A percentile compares a stretch with the other conserved stretches of the same genome.
These are phyloP conservation scores for Morone chrysops DNA, from an alignment of 2,113 vertebrate species.

Conservation along the genomic window DNA sequence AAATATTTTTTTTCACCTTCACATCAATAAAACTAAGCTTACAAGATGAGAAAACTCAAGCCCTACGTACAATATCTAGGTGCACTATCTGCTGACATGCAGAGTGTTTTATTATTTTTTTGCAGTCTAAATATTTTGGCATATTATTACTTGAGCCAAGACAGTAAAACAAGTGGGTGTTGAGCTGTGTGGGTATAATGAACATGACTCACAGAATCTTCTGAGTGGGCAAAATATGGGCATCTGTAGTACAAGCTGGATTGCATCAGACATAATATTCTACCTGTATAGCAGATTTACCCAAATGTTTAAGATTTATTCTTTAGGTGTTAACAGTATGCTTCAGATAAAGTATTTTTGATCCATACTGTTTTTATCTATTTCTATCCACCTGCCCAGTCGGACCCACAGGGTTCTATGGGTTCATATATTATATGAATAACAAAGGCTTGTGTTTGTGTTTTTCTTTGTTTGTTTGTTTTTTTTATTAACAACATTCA, in stretches of 20 bases:
- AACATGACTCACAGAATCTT: slow-evolving; percentile 28
- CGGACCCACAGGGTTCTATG: not conserved
- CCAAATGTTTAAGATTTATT: not conserved
- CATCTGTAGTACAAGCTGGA: slow-evolving; percentile 2
- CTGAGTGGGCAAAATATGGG: slow-evolving; percentile 21
- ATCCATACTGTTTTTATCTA: not conserved
- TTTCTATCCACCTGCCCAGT: not conserved
- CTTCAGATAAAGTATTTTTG: not conserved
- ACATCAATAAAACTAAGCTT: not conserved
- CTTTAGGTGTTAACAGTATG: not conserved
- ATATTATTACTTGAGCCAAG: slow-evolving; percentile 18
- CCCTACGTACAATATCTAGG: not conserved
- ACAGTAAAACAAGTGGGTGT: slow-evolving; percentile 27
- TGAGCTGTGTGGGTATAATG: slow-evolving; percentile 18
- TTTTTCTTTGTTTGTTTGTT: not conserved
- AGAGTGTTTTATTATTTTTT: not conserved
- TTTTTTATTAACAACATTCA: not conserved
- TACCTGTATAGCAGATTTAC: not conserved
- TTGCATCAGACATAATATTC: not conserved
- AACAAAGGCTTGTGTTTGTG: not conserved
- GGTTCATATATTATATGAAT: not conserved
- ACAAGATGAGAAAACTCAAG: not conserved
- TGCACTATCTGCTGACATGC: not conserved
- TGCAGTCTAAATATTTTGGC: slow-evolving; percentile 33
- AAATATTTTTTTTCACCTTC: not conserved